Evolutionary conservation across 2,888 invertebrate species (phyloP).

Genomic region (Amiota mariae): DNA sequence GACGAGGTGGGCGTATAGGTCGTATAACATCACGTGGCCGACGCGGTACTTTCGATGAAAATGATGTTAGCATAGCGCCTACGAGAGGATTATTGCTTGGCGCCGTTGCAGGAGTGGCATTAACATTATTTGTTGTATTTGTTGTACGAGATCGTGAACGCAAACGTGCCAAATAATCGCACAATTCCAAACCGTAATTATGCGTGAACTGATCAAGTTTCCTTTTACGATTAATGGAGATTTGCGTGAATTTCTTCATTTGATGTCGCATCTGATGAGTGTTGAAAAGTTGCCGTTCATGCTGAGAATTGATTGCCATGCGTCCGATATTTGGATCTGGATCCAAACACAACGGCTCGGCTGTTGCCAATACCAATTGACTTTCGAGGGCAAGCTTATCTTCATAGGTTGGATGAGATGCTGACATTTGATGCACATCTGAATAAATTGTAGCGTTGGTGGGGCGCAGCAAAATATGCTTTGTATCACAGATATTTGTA

Average conservation of each 20-base stretch:
- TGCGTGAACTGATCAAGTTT: conserved; percentile 89
- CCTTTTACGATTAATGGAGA: conserved; percentile 87
- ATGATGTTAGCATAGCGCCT: conserved; percentile 69
- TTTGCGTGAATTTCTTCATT: conserved; percentile 86
- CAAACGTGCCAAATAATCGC: conserved; percentile 70
- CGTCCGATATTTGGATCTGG: conserved; percentile 88
- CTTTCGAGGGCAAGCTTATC: conserved; percentile 78
- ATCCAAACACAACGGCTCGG: conserved; percentile 91
- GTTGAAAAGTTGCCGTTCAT: conserved; percentile 82
- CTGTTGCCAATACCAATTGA: conserved; percentile 87
- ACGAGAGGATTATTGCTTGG: conserved; percentile 64
- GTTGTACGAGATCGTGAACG: conserved; percentile 65
- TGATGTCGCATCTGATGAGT: conserved; percentile 83
- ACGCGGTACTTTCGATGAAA: conserved; percentile 70
- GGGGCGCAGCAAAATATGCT: conserved; percentile 90
- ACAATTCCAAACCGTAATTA: conserved; percentile 84
- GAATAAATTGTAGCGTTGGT: conserved; percentile 83
- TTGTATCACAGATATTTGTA: conserved; percentile 84
- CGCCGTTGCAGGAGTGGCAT: conserved; percentile 59
- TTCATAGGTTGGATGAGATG: conserved; percentile 57
- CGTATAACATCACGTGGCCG: conserved; percentile 76
- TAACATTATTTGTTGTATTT: conserved; percentile 48
- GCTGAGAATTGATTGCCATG: conserved; percentile 83
- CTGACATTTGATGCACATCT: conserved; percentile 73
- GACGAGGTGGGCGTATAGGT: conserved; percentile 78